These are phyloP conservation scores for Pampusana beccarii DNA, from an alignment of 2,113 vertebrate species.

Conservation along the genomic window DNA sequence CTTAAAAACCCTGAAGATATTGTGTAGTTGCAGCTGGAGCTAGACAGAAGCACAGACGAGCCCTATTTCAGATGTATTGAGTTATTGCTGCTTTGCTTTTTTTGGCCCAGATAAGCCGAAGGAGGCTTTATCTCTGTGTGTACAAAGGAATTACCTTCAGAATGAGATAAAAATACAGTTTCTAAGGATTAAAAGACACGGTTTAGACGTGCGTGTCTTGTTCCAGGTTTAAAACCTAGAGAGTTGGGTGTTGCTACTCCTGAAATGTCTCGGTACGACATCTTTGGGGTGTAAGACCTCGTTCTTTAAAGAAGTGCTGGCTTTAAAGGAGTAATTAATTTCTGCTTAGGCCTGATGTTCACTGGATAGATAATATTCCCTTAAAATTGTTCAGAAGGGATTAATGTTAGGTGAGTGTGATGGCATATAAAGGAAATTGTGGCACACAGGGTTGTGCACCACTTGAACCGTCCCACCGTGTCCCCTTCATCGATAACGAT, in stretches of 20 bases:
- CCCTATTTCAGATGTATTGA: background rate
- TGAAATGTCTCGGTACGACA: background rate
- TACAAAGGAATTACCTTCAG: conserved; percentile 25
- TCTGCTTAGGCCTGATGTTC: background rate
- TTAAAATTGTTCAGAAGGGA: background rate
- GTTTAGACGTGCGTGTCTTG: background rate
- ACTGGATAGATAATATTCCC: background rate
- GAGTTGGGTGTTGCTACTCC: background rate
- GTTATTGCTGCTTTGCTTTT: background rate
- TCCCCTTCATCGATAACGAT: background rate
- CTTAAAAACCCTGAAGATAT: background rate
- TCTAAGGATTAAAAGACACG: background rate
- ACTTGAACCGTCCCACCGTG: background rate
- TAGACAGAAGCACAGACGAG: background rate
- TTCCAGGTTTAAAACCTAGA: background rate
- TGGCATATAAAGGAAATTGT: background rate
- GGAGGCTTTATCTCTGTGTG: background rate
- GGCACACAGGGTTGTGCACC: background rate
- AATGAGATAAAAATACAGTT: conserved; percentile 9
- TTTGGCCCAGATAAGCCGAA: background rate
- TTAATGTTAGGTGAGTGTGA: background rate
- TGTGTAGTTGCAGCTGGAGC: background rate
- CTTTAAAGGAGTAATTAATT: conserved; percentile 7
- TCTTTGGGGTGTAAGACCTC: background rate
- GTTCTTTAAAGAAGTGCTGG: background rate